A percentile compares a stretch with the other conserved stretches of the same genome.
Evolutionary conservation across 1,140 invertebrate genomes (phyloP).

Genomic region (Pachypeltis micranthus): DNA sequence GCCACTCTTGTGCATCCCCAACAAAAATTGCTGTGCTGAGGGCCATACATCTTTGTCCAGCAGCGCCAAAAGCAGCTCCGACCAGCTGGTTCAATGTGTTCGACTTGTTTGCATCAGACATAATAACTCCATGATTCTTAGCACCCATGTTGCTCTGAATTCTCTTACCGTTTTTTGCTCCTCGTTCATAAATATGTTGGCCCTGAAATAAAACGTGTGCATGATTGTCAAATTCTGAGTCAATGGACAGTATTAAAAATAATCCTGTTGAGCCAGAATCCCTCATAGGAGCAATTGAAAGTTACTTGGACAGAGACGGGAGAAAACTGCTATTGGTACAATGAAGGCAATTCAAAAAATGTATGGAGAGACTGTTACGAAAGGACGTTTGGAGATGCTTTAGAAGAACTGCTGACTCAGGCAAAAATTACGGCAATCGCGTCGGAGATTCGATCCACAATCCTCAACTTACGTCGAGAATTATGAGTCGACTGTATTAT

Average conservation of each 20-base stretch:
- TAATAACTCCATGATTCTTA: slow-evolving; percentile 95
- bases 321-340: too few relatives aligned
- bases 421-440: too few relatives aligned
- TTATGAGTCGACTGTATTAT: too few relatives aligned
- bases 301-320: too few relatives aligned
- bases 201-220: slow-evolving; percentile 45
- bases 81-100: slow-evolving; percentile 85
- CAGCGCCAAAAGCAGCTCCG: slow-evolving; percentile 92
- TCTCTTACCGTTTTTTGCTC: slow-evolving; percentile 80
- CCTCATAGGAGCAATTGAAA: too few relatives aligned
- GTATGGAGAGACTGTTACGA: too few relatives aligned
- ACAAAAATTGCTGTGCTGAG: slow-evolving; percentile 95
- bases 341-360: background rate
- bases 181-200: slow-evolving; percentile 89
- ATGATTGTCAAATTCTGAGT: background rate
- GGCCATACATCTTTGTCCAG: slow-evolving; percentile 96
- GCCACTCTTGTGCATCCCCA: slow-evolving; percentile 86
- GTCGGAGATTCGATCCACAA: too few relatives aligned
- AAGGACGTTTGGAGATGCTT: too few relatives aligned
- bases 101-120: slow-evolving; percentile 97
- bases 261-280: too few relatives aligned
- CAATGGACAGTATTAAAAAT: too few relatives aligned
- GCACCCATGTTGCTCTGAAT: slow-evolving; percentile 99
- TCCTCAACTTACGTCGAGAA: too few relatives aligned
- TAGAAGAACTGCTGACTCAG: too few relatives aligned